These are phyloP conservation scores for Diplogasteroides magnus DNA, from an alignment of 1,140 invertebrate species.

Conservation along the genomic window DNA sequence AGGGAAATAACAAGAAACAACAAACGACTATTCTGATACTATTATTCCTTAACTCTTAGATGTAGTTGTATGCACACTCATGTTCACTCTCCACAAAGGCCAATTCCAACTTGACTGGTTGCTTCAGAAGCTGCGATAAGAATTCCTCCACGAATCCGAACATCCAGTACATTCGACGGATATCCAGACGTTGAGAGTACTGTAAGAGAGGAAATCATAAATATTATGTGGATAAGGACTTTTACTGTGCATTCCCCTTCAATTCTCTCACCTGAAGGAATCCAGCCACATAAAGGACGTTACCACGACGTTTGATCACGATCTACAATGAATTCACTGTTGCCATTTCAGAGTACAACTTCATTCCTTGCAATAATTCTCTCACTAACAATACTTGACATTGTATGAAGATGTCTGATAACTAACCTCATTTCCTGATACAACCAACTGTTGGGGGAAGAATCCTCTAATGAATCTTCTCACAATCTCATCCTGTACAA, in stretches of 20 bases:
- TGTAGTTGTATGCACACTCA: slow-evolving; percentile 48
- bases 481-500: slow-evolving; percentile 53
- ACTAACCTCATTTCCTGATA: slow-evolving; percentile 44
- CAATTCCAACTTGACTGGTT: slow-evolving; percentile 50
- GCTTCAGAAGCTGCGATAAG: slow-evolving; percentile 48
- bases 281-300: slow-evolving; percentile 45
- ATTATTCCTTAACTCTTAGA: too few species aligned
- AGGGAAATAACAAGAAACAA: too few species aligned
- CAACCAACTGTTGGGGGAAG: slow-evolving; percentile 42
- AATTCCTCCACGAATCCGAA: slow-evolving; percentile 53
- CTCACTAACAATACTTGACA: too few species aligned
- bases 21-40: too few species aligned
- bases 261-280: too few species aligned
- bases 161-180: slow-evolving; percentile 48
- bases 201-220: too few species aligned
- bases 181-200: slow-evolving; percentile 26
- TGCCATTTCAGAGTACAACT: too few species aligned
- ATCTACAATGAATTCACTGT: slow-evolving; percentile 40
- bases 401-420: slow-evolving; percentile 11
- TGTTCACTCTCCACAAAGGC: slow-evolving; percentile 48
- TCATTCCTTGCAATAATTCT: too few species aligned
- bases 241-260: too few species aligned
- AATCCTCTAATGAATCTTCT: slow-evolving; percentile 52
- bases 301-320: slow-evolving; percentile 54
- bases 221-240: too few species aligned